Conservation (phyloP, 1,140 invertebrate genomes). For the Macrocentrus cingulum region DNA sequence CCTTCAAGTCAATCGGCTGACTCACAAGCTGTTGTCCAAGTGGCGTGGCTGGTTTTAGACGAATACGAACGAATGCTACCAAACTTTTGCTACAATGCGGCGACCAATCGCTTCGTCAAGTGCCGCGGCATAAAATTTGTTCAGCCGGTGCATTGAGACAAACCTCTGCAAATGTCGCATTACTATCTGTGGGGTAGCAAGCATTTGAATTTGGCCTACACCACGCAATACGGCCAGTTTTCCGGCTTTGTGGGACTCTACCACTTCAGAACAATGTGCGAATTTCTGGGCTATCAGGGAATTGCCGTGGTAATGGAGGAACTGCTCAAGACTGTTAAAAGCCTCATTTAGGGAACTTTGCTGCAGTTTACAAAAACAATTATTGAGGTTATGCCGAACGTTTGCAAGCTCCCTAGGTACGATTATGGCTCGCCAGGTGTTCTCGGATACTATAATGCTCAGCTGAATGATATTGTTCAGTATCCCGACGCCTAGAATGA, state of each 20-base stretch:
- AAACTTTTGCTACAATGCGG: slow-evolving; percentile 98
- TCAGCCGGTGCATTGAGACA: slow-evolving; percentile 86
- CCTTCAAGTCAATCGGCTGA: slow-evolving; percentile 88
- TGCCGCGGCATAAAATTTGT: slow-evolving; percentile 80
- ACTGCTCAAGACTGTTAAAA: slow-evolving; percentile 90
- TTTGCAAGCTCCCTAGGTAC: slow-evolving; percentile 92
- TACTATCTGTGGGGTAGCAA: slow-evolving; percentile 98
- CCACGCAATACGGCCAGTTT: slow-evolving; percentile 90
- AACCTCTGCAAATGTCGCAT: slow-evolving; percentile 87
- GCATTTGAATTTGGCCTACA: slow-evolving; percentile 90
- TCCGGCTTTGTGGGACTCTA: slow-evolving; percentile 89
- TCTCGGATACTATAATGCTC: too few species aligned
- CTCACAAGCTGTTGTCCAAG: slow-evolving; percentile 92
- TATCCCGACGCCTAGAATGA: too few species aligned
- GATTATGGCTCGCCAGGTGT: slow-evolving; percentile 97
- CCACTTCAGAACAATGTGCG: slow-evolving; percentile 91
- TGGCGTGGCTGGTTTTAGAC: slow-evolving; percentile 88
- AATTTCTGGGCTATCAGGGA: slow-evolving; percentile 95
- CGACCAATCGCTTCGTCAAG: slow-evolving; percentile 94
- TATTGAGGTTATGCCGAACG: slow-evolving; percentile 94
- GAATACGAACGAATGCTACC: slow-evolving; percentile 97
- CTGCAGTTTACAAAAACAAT: slow-evolving; percentile 91
- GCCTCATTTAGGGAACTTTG: slow-evolving; percentile 85
- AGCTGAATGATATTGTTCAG: too few species aligned
- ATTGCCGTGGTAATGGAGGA: slow-evolving; percentile 98